Evolutionary conservation across 2,113 vertebrate genomes (phyloP), one percentile per base, ranked within the genome.

Genomic region (Limanda limanda): DNA sequence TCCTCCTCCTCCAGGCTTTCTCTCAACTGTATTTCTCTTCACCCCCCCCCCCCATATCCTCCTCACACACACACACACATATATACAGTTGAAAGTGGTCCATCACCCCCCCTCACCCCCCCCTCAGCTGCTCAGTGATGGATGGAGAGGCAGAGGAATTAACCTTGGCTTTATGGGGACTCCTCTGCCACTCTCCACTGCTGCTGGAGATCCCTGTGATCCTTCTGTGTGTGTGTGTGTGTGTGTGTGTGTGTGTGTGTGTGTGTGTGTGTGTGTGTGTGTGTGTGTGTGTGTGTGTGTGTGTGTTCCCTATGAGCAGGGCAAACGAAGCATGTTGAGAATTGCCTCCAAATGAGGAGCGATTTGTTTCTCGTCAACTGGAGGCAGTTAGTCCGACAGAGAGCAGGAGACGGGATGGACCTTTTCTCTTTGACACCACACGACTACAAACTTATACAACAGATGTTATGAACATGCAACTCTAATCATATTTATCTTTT

Each of bases 141-240:
- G 88, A 91, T 93, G 87, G 71, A 91, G 88, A 86, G 83, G 78
- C 78, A 85, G 81, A 78, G 81, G 92, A 80, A 93, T 94, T 94
- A 94, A 94, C 93, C 93, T 94, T 94, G 93, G 91, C 91, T 93
- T 94, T 92, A 94, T 94, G 90, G 86, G 88, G 89, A 91, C 88
- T 91, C 79, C 84, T 87, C 78, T 78, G 74, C 76, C 83, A 89
- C 83, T 89, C 87, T 78, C 81, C 77, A 85, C 81, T 71, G 80
- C 78, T 71, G 83, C 76, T 85, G 72, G 71, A 81, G 74, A 72
- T 81, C 89, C 83, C 74, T 35, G 78, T 82, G 74, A 82, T 85
- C 74, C 59, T 54, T 82, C n/a, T 31, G 21, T 74, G 57, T 52
- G 54, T 10, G 51, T 72, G 79, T 42, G 81, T 61, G 73, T 76